Evolutionary conservation across 2,113 vertebrate species (phyloP), one percentile per base, ranked within the genome.

Genomic region (Ia io): DNA sequence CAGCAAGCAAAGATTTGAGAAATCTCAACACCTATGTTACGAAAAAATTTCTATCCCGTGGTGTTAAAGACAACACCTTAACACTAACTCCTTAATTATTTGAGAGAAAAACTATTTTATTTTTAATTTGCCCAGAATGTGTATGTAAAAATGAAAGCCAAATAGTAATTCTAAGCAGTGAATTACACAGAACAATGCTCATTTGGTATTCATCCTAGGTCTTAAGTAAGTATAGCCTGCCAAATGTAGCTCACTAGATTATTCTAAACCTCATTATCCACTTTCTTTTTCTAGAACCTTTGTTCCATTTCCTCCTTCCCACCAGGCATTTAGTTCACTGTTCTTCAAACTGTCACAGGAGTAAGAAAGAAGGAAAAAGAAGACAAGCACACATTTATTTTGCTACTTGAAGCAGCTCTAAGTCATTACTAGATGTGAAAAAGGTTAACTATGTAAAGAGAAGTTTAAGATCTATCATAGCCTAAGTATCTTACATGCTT

Each of bases 221-320:
- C 89, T 90, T 67, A 65, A 67, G n/a, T 74, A 80, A 93, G 61
- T 7, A 44, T 1, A 70, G 90, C 79, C 89, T 91, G 91, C 92
- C 96, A 95, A 83, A 25, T 30, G 51, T 6, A 63, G 89, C 53
- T 80, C 40, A 59, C 79, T 76, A 82, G 69, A 61, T 88, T 69
- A 88, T 61, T 76, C 90, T 77, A 40, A 87, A 88, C 84, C 59
- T 84, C 87, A 86, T 91, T 91, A 87, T 76, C 87, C 90, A 53
- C 28, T 53, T 77, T 91, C 95, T 96, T 91, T 93, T 87, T 89
- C 92, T 84, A 89, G 84, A 79, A 59, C 13, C 76, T 95, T 86
- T 91, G 70, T 90, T 89, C 51, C 32, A 3, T 53, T 91, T 94
- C 90, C 74, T 90, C 70, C 83, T 85, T 96, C 76, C 89, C 88